Evolutionary conservation across 2,113 vertebrate species (phyloP), one percentile per base, ranked within the genome.

Genomic region (Ptilonorhynchus violaceus): DNA sequence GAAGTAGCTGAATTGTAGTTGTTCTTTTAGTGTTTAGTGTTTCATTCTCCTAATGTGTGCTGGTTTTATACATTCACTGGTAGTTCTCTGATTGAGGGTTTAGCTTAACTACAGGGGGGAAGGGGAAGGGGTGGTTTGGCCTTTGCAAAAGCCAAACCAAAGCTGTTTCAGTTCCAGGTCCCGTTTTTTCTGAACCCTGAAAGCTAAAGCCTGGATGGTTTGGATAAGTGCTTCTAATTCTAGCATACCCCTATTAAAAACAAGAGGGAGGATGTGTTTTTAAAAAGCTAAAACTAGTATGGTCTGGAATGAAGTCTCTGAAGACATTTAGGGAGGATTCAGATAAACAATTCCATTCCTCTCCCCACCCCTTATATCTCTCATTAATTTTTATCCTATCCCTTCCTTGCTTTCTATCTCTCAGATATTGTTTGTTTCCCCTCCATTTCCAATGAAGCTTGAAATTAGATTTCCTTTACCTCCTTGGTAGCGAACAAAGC

Each of bases 221-320:
- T 90, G 63, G 85, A 31, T 90, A 95, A 86, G n/a, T 88, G 72
- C 39, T 93, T 96, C 90, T 94, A 94, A 93, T 92, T 96, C 90
- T 88, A 88, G 79, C 50, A 67, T 70, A 70, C 10, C 11, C 20
- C 30, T 86, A 90, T 83, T 96, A 94, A 94, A 96, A 96, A 77
- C 67, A 92, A 86, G 82, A 83, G 59, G 79, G 85, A 92, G 55
- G 82, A 68, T 69, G 67, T 93, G 67, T 92, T 96, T 97, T 96
- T 88, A 47, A 90, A 91, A 85, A 91, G 16, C 69, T 96, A 89
- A 89, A 94, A 84, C 64, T 52, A 86, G 52, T 44, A 68, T 53
- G 39, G 73, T 66, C 62, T 78, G 80, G 59, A 94, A 88, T 3
- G 0, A 88, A 77, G 59, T 67, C 67, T 92, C 89, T 69, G 47